Evolutionary conservation across 1,140 invertebrate species (phyloP), one percentile per base, ranked within the genome.

Genomic region (Trichonephila clavata): DNA sequence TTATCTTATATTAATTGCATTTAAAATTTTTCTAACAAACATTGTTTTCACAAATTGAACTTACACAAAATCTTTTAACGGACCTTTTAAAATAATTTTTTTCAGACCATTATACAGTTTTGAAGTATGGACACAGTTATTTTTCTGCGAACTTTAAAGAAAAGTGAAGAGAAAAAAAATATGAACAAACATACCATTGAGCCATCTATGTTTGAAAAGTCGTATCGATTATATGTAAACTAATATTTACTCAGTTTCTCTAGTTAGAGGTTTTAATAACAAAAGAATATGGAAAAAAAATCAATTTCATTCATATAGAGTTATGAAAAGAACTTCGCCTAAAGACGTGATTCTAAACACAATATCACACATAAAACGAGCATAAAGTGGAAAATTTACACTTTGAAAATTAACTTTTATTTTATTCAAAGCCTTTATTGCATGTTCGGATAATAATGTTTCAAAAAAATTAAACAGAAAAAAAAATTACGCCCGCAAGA

Each of bases 1-100:
- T 88, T 88, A 88, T 88, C 63, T 68, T 71, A 68, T 88, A 88
- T 88, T 88, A 88, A 88, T 88, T 88, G 61, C 86, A 88, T 63
- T 88, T 65, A 88, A n/a, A 57, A 88, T 57, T 71, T 68, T 88
- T 88, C 86, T 68, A 71, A 71, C 86, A 88, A 65, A 88, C 63
- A 88, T 24, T 43, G 20, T 32, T 14, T 77, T 32, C 27, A 39
- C 71, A 16, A 77, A 39, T 77, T 39, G 27, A 32, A 32, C 14
- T 32, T 20, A 18, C 7, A 13, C 32, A 77, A 39, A 77, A 77
- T 77, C 27, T 77, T 77, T 77, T 10, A 77, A 39, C 71, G 24
- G 13, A 27, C 27, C 14, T 77, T 77, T 77, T 77, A 77, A 77
- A 86, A 39, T 7, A 57, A n/a, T 84, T 84, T 59, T 84, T 84